A percentile compares a stretch with the other conserved stretches of the same genome.
Evolutionary conservation across 1,140 invertebrate genomes (phyloP).

Genomic region (Archivesica marissinica): DNA sequence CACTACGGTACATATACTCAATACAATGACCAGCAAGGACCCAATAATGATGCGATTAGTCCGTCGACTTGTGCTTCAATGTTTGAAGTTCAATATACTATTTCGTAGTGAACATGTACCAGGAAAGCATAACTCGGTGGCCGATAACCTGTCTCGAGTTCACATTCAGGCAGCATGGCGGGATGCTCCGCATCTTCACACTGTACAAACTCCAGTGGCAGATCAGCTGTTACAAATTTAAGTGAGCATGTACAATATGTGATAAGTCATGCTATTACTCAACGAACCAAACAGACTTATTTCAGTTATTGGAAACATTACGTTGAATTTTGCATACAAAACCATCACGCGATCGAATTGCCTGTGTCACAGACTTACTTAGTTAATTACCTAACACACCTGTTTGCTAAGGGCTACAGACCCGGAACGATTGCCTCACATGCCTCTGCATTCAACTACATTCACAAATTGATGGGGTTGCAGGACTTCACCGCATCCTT

Average conservation of each 20-base stretch:
- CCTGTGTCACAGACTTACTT: neutral
- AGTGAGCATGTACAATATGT: too few relatives aligned
- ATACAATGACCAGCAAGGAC: slow-evolving; percentile 61
- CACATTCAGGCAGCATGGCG: too few relatives aligned
- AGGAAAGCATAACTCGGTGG: slow-evolving; percentile 38
- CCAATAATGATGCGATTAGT: too few relatives aligned
- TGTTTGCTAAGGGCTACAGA: neutral
- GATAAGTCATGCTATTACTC: neutral
- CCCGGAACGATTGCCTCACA: neutral
- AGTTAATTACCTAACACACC: neutral
- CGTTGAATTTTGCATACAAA: neutral
- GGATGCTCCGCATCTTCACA: too few relatives aligned
- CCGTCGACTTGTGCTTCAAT: slow-evolving; percentile 50
- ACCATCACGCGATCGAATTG: neutral
- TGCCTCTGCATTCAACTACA: neutral
- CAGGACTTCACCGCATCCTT: neutral
- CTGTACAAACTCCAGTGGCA: too few relatives aligned
- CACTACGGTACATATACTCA: slow-evolving; percentile 63
- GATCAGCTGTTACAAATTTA: too few relatives aligned
- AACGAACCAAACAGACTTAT: neutral
- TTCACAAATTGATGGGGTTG: neutral
- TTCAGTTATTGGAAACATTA: neutral
- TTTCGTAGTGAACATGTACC: slow-evolving; percentile 62
- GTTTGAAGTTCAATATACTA: slow-evolving; percentile 53
- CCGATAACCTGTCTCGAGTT: slow-evolving; percentile 63